Conservation (phyloP, 1,140 invertebrate species). For the Elysia chlorotica region DNA sequence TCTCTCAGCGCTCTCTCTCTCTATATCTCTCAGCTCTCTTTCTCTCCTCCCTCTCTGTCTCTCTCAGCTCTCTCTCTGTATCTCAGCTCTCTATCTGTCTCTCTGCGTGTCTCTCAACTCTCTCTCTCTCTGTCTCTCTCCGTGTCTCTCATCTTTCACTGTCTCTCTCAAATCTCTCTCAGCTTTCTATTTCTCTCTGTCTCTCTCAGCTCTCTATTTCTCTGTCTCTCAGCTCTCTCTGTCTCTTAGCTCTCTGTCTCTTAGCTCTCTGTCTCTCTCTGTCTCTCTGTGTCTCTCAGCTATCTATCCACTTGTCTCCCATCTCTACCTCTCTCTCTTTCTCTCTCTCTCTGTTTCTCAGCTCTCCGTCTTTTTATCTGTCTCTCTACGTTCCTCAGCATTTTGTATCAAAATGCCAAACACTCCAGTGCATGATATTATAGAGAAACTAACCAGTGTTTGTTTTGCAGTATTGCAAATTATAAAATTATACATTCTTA, state of each 20-base stretch:
- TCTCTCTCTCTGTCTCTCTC: slow-evolving; percentile 7
- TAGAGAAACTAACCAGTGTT: no score
- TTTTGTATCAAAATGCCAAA: no score
- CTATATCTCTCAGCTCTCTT: no score
- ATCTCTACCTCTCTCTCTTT: background rate
- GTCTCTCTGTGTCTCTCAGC: background rate
- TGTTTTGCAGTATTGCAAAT: no score
- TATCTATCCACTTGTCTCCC: background rate
- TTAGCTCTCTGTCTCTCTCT: background rate
- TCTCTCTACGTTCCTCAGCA: background rate
- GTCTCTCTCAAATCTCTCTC: background rate
- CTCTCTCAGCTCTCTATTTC: slow-evolving; percentile 1
- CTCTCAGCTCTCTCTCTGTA: slow-evolving; percentile 2
- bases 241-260: background rate
- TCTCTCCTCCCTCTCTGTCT: background rate
- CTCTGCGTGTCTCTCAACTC: background rate
- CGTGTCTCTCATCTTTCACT: background rate
- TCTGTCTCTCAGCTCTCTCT: background rate
- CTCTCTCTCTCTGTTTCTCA: background rate
- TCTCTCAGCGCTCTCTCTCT: background rate
- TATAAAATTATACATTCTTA: no score
- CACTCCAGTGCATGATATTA: no score
- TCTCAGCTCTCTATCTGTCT: background rate
- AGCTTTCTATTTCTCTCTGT: background rate
- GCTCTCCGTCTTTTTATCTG: background rate